Evolutionary conservation across 2,888 invertebrate genomes (phyloP).

Genomic region (Prosapia bicincta): DNA sequence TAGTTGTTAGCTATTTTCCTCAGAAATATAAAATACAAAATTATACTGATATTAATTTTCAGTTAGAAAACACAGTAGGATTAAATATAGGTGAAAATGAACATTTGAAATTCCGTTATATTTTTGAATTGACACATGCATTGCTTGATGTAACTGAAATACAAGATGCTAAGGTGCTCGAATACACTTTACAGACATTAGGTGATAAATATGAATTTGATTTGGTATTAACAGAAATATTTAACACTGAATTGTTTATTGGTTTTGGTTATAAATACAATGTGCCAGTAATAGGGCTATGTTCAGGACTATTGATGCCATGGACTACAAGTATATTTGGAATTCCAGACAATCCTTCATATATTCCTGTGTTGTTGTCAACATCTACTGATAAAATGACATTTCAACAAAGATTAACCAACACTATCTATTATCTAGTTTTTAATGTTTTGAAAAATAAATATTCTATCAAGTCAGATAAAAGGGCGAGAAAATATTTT

Average conservation of each 20-base stretch:
- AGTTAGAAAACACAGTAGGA: background rate
- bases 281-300: constrained; percentile 30
- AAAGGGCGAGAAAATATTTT: constrained; percentile 39
- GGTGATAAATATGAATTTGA: constrained; percentile 19
- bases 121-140: background rate
- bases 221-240: constrained; percentile 32
- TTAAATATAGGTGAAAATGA: constrained; percentile 4
- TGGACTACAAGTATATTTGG: constrained; percentile 30
- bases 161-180: background rate
- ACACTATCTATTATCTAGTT: background rate
- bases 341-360: background rate
- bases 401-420: background rate
- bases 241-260: constrained; percentile 33
- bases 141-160: background rate
- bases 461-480: constrained; percentile 12
- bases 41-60: background rate
- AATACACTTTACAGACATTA: background rate
- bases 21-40: background rate
- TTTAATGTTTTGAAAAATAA: background rate
- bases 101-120: background rate
- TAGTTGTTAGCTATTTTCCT: constrained; percentile 65
- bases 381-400: background rate
- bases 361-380: background rate
- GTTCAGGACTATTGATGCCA: constrained; percentile 32
- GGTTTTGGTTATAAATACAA: constrained; percentile 31